Evolutionary conservation across 2,113 vertebrate species (phyloP).

Genomic region (Eclectus roratus): DNA sequence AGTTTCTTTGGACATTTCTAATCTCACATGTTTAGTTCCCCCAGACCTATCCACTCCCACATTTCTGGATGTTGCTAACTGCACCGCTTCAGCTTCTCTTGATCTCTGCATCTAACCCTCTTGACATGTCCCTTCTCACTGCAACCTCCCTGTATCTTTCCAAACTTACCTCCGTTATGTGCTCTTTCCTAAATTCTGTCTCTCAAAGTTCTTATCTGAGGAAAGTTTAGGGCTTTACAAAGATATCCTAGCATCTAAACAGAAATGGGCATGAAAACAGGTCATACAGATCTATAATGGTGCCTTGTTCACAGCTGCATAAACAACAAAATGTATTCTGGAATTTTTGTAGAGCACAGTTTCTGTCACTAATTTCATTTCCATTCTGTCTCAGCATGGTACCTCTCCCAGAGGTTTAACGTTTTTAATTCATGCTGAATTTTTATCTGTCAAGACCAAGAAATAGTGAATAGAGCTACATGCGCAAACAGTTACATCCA

Average conservation of each 20-base stretch:
- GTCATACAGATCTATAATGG: neutral
- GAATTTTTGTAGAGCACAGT: neutral
- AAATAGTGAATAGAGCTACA: neutral
- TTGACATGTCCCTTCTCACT: neutral
- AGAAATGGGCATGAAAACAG: neutral
- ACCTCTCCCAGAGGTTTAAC: neutral
- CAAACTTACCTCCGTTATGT: neutral
- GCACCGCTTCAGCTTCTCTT: neutral
- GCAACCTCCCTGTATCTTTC: neutral
- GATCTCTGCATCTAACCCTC: constrained; percentile 21
- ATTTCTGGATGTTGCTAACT: constrained; percentile 34
- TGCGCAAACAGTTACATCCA: neutral
- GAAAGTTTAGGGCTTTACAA: neutral
- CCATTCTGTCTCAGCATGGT: neutral
- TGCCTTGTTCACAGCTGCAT: constrained; percentile 38
- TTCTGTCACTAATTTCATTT: neutral
- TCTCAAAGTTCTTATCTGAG: neutral
- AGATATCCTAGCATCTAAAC: neutral
- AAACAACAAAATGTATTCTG: neutral
- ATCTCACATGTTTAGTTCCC: neutral
- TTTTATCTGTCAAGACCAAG: neutral
- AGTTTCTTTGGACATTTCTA: constrained; percentile 11
- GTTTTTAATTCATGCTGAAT: neutral
- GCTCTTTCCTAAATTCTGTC: neutral
- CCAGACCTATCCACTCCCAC: constrained; percentile 19